Evolutionary conservation across 2,797 vertebrate species (phyloP), one percentile per base, ranked within the genome.

Genomic region (Peromyscus nudipes): DNA sequence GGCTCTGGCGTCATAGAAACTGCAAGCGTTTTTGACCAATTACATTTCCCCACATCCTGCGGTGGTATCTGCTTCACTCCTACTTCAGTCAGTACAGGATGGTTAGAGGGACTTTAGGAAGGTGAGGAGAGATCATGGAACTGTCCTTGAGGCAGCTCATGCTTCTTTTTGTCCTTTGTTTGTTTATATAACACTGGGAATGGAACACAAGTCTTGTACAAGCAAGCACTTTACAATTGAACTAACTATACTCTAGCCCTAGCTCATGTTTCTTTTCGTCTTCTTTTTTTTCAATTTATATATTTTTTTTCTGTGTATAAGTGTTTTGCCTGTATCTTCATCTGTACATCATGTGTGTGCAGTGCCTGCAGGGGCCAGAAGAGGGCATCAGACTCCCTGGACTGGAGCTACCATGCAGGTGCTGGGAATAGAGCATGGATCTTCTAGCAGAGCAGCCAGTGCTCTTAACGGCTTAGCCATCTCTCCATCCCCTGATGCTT

Each of bases 11-110:
- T 94, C 34, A 60, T 25, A 62, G 10, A 64, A 60, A 83, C 69
- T 87, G 46, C 31, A 96, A 85, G 69, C 55, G 86, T 87, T 87
- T 84, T 82, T 90, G 43, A 71, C 85, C n/a, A 84, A 10, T 52
- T 77, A 21, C 31, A 80, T 4, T 90, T 75, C 71, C 29, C 1
- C 14, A 62, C 69, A 31, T 40, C 40, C 67, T 40, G 5, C 19
- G 17, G 65, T 60, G 7, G 8, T 77, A 69, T 81, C 52, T 85
- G 46, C 9, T n/a, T 91, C 37, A 14, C 12, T 75, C 29, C 81
- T 29, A 77, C 37, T 37, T 93, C 17, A 37, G 31, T 73, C 46
- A 69, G 23, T 27, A 46, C 65, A 62, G 80, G 60, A 77, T 49
- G 69, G 84, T 2, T 21, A 75, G 13, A 89, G 27, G 6, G 7